A percentile compares a stretch with the other conserved stretches of the same genome.
Evolutionary conservation across 2,113 vertebrate species (phyloP).

Genomic region (Coturnix japonica): DNA sequence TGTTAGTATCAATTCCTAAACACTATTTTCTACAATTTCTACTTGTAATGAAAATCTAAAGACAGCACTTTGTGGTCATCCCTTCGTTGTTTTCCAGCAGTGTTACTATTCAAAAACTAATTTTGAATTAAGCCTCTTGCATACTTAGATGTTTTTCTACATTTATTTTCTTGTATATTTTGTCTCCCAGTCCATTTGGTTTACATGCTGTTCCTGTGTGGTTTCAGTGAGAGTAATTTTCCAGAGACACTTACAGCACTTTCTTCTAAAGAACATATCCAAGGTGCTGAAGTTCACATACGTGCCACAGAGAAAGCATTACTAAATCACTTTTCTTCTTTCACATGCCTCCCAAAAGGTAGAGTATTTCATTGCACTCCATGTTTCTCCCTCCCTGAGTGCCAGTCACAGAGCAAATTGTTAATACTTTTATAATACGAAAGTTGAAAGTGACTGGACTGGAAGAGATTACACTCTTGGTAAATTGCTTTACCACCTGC

Average conservation of each 20-base stretch:
- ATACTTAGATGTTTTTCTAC: background rate
- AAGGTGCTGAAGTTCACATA: background rate
- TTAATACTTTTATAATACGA: background rate
- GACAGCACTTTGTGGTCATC: background rate
- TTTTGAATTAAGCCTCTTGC: background rate
- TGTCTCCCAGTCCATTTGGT: background rate
- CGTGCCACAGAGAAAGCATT: background rate
- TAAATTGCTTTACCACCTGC: conserved; percentile 22
- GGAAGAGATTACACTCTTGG: background rate
- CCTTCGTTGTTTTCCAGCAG: background rate
- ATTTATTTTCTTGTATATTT: background rate
- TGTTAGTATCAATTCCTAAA: background rate
- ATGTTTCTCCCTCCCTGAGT: background rate
- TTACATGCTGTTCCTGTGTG: background rate
- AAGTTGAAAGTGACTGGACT: background rate
- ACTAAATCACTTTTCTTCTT: background rate
- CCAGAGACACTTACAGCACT: background rate
- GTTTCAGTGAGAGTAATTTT: background rate
- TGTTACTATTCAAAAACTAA: background rate
- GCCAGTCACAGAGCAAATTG: background rate
- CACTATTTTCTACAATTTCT: background rate
- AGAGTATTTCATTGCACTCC: background rate
- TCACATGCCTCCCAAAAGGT: background rate
- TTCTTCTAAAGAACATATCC: background rate
- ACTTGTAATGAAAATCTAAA: background rate